phyloP scores from a whole-genome alignment of 2,113 vertebrate species.

The Chaenogobius annularis region DNA sequence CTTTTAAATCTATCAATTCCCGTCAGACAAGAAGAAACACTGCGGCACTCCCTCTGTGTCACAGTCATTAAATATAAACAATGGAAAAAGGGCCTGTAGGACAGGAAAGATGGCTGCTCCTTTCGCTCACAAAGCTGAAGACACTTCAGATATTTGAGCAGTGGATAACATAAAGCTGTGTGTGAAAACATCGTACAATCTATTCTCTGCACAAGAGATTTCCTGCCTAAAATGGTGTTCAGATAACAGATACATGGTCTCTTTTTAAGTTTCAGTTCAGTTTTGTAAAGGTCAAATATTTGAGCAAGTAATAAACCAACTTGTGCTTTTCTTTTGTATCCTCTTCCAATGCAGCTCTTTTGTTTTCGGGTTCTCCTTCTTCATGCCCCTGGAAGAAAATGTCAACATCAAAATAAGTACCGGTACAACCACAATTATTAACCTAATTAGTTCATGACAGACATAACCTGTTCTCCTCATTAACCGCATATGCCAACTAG shows the following conservation, averaged over 20 bases:
- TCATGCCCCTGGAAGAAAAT: slow-evolving; percentile 72
- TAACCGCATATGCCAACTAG: background rate
- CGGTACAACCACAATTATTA: background rate
- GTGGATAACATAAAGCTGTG: slow-evolving; percentile 41
- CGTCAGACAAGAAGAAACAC: slow-evolving; percentile 46
- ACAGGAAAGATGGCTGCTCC: slow-evolving; percentile 66
- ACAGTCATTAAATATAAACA: slow-evolving; percentile 74
- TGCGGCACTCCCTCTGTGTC: slow-evolving; percentile 51
- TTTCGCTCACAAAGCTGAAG: slow-evolving; percentile 36
- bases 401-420: background rate
- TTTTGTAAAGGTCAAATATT: slow-evolving; percentile 10
- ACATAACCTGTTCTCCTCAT: background rate
- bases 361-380: slow-evolving; percentile 76
- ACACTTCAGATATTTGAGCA: slow-evolving; percentile 66
- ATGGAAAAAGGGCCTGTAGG: slow-evolving; percentile 67
- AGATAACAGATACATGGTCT: slow-evolving; percentile 48
- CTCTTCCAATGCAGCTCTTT: slow-evolving; percentile 74
- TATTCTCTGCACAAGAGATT: slow-evolving; percentile 19
- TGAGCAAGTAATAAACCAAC: slow-evolving; percentile 59
- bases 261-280: slow-evolving; percentile 34
- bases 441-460: background rate
- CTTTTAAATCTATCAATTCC: slow-evolving; percentile 17
- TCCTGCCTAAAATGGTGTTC: slow-evolving; percentile 23
- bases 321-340: slow-evolving; percentile 79
- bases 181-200: slow-evolving; percentile 50